These are phyloP conservation scores for Drosophila demipolita DNA, from an alignment of 2,888 invertebrate species.

Conservation along the genomic window DNA sequence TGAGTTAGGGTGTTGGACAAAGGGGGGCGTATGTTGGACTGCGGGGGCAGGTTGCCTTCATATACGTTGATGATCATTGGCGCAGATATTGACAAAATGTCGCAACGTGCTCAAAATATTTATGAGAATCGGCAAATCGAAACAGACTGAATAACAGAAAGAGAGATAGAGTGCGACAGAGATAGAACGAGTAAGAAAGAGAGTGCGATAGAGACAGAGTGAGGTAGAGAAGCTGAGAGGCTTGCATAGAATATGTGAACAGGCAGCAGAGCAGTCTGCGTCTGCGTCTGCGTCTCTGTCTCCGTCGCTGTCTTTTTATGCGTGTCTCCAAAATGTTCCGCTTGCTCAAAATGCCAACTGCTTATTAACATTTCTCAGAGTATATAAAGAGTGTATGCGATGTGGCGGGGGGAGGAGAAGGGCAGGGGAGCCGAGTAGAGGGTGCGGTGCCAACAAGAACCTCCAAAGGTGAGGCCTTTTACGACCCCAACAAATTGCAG, in stretches of 20 bases:
- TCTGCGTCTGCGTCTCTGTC: background rate
- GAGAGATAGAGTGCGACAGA: background rate
- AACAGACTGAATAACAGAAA: background rate
- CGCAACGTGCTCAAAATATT: slow-evolving; percentile 84
- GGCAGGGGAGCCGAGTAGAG: background rate
- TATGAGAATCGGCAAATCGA: slow-evolving; percentile 76
- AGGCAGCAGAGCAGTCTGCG: background rate
- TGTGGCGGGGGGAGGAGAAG: too few relatives aligned
- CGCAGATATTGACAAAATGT: slow-evolving; percentile 85
- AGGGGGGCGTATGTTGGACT: background rate
- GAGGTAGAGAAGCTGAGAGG: slow-evolving; percentile 30
- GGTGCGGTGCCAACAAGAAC: slow-evolving; percentile 31
- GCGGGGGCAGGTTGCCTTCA: slow-evolving; percentile 16
- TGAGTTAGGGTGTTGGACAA: background rate
- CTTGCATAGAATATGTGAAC: slow-evolving; percentile 47
- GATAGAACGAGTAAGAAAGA: background rate
- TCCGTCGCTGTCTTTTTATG: background rate
- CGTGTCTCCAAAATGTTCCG: slow-evolving; percentile 53
- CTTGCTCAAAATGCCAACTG: slow-evolving; percentile 44
- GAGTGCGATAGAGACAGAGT: background rate
- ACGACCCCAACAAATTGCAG: slow-evolving; percentile 60
- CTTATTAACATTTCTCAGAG: slow-evolving; percentile 65
- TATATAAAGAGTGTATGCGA: background rate
- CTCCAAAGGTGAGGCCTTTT: slow-evolving; percentile 63
- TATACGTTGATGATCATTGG: slow-evolving; percentile 73